Conservation (phyloP, 1,140 invertebrate genomes). For the Psilanteris sp. region DNA sequence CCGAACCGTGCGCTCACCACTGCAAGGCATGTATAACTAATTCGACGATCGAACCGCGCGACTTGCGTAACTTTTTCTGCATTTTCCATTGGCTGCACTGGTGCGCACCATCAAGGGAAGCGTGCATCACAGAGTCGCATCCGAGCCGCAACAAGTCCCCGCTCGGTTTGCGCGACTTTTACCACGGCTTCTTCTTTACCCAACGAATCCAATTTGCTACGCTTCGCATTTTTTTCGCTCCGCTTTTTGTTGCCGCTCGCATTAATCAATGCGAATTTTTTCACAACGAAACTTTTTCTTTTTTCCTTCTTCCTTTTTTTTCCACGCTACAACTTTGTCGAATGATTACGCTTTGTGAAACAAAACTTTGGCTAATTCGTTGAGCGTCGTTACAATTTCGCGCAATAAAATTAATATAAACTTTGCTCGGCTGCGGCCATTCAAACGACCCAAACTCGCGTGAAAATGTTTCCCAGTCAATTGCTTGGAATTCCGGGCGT, state of each 20-base stretch:
- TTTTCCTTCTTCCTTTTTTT: slow-evolving; percentile 5
- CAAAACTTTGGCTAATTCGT: too few relatives aligned
- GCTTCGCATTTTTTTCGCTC: slow-evolving; percentile 19
- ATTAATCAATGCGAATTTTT: slow-evolving; percentile 24
- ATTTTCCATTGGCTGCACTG: slow-evolving; percentile 50
- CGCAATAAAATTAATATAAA: too few relatives aligned
- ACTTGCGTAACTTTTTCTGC: slow-evolving; percentile 51
- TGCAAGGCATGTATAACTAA: slow-evolving; percentile 44
- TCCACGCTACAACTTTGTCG: background rate
- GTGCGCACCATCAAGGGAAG: slow-evolving; percentile 38
- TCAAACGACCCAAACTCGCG: too few relatives aligned
- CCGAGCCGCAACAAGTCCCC: slow-evolving; percentile 37
- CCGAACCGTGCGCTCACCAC: slow-evolving; percentile 1
- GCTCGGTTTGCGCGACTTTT: slow-evolving; percentile 27
- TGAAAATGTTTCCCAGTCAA: too few relatives aligned
- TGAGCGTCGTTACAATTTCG: too few relatives aligned
- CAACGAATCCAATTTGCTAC: slow-evolving; percentile 34
- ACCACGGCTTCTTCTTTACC: slow-evolving; percentile 16
- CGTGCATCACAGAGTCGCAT: slow-evolving; percentile 37
- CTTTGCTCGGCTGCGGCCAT: too few relatives aligned
- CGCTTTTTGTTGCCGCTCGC: slow-evolving; percentile 5
- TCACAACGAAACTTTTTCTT: slow-evolving; percentile 1
- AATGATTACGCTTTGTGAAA: background rate
- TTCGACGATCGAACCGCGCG: slow-evolving; percentile 31
- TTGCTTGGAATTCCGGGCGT: too few relatives aligned